phyloP scores from a whole-genome alignment of 1,140 invertebrate species.

The Probaryconus sp. region DNA sequence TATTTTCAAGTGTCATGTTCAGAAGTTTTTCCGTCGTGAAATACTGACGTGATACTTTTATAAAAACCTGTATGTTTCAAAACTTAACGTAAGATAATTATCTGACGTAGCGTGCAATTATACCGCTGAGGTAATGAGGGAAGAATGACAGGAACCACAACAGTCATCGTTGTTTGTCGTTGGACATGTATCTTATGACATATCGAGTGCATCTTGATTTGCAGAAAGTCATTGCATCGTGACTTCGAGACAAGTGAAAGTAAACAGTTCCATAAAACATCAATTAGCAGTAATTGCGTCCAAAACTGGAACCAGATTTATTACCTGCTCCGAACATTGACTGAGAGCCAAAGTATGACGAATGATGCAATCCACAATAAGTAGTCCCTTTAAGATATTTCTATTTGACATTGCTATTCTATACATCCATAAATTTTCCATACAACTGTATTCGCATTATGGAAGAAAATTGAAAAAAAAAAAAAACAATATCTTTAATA shows the following conservation, averaged over 20 bases:
- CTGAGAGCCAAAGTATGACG: too few relatives aligned
- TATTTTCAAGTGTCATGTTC: constrained; percentile 2
- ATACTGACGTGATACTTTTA: too few relatives aligned
- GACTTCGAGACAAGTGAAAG: constrained; percentile 48
- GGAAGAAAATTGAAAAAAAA: neutral
- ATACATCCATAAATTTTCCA: too few relatives aligned
- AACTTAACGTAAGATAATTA: constrained; percentile 16
- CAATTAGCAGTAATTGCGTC: constrained; percentile 40
- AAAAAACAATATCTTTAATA: neutral
- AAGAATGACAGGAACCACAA: constrained; percentile 33
- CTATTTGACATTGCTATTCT: too few relatives aligned
- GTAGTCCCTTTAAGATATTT: too few relatives aligned
- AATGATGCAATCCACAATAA: too few relatives aligned
- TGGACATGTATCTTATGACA: constrained; percentile 47
- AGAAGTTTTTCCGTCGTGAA: neutral
- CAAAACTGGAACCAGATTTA: constrained; percentile 23
- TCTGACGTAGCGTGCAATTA: constrained; percentile 28
- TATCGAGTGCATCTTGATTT: constrained; percentile 37
- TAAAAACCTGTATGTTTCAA: constrained; percentile 3
- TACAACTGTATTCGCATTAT: too few relatives aligned
- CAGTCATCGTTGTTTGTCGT: constrained; percentile 45
- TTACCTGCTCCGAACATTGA: too few relatives aligned
- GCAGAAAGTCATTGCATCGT: constrained; percentile 44
- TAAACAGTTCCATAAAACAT: constrained; percentile 16
- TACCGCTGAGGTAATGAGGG: constrained; percentile 35